Base-by-base conservation (phyloP, 2,113 vertebrate species). In the Oryzias celebensis region DNA sequence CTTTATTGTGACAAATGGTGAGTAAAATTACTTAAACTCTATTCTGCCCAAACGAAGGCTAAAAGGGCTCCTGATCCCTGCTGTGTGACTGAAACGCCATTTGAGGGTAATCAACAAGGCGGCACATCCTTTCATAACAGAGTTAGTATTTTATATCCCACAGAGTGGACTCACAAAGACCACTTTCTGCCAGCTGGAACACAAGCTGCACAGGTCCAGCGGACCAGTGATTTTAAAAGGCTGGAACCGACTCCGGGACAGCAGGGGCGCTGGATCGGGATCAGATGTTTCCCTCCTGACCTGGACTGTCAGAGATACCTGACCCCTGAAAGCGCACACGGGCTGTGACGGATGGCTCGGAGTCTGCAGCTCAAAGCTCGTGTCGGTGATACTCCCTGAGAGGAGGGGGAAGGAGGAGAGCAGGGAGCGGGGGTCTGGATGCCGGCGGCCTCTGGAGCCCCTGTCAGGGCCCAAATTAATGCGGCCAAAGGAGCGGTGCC, bases 311-410 rank as follows among this genome's bases (percentile, higher is more conserved):
- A 68, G 65, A 71, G 82, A 82, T 56, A 82, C 71, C 77, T 41
- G 80, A 87, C 51, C 71, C 71, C 75, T 51, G 70, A 80, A 85
- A 68, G 72, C 50, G 71, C 65, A 70, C n/a, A 6, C 55, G 28
- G 65, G 52, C 57, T 61, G 57, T 74, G 85, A 83, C 64, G 42
- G 68, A 82, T 58, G 62, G 66, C 65, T 23, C 12, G 14, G 36
- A 78, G 77, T 58, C 42, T 20, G 58, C 46, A 77, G 70, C 67
- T 62, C 2, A 41, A 24, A 73, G 64, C 57, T 55, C 4, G 5
- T 58, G 65, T 31, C 50, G 60, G 62, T 50, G 82, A 87, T 85
- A 80, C 80, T 87, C 85, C 82, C 82, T 78, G 46, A 73, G 82
- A 81, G 77, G 44, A 14, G 16, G 44, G 14, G 23, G 46, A 20